Evolutionary conservation across 2,113 vertebrate species (phyloP).

Genomic region (Poeciliopsis turrubarensis): DNA sequence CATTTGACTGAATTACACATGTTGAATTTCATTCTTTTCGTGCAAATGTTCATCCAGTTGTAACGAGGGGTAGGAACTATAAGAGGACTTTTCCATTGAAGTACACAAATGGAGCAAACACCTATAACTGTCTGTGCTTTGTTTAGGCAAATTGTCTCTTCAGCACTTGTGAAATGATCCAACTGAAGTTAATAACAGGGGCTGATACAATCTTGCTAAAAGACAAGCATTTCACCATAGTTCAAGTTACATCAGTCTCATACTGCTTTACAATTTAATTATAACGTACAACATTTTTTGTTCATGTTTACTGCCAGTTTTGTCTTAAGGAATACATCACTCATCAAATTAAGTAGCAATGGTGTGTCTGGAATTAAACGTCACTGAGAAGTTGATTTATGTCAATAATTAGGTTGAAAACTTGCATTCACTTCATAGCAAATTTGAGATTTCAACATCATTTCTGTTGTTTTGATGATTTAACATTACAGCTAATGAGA

Average conservation of each 20-base stretch:
- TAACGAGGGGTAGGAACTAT: neutral
- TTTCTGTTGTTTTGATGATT: no score
- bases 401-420: no score
- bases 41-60: neutral
- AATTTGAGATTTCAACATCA: no score
- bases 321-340: neutral
- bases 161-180: slow-evolving; percentile 41
- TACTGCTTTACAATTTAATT: slow-evolving; percentile 10
- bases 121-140: slow-evolving; percentile 16
- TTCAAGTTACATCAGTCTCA: slow-evolving; percentile 37
- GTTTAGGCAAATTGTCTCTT: slow-evolving; percentile 30
- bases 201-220: slow-evolving; percentile 45
- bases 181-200: slow-evolving; percentile 53
- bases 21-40: slow-evolving; percentile 17
- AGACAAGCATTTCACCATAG: slow-evolving; percentile 31
- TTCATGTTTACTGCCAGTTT: neutral
- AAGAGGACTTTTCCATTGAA: neutral
- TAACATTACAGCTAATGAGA: no score
- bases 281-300: neutral
- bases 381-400: no score
- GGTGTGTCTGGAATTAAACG: no score
- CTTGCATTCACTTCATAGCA: no score
- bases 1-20: slow-evolving; percentile 35
- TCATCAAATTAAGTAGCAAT: no score
- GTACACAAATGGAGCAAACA: slow-evolving; percentile 8